Evolutionary conservation across 1,140 invertebrate species (phyloP), one percentile per base, ranked within the genome.

Genomic region (Aleiodes sp.): DNA sequence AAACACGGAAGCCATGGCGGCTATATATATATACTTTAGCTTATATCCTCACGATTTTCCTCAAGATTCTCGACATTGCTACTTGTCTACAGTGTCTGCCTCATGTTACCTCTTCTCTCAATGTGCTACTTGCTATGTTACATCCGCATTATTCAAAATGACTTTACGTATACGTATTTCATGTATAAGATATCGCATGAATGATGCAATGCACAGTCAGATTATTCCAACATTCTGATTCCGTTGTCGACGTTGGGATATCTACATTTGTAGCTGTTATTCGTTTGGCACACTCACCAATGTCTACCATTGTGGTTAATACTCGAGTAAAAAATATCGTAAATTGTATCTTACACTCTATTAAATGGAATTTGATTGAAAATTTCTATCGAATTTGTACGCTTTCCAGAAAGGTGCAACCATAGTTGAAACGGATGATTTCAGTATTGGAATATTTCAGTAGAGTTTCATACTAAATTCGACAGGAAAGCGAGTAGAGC

Each of bases 111-210:
- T 46, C 43, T n/a, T n/a, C n/a, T n/a, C n/a, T 29, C 6, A 28
- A 19, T 57, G 19, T 52, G n/a, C 21, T 29, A 57, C 26, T 57
- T 57, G 10, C 24, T 29, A 26, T 9, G 2, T 4, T 28, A n/a
- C 21, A 29, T 57, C 26, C 26, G 9, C 10, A 57, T 28, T 57
- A 57, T 57, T 57, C 26, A 29, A 57, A 57, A 57, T 57, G 52
- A 57, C 26, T 57, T 57, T 57, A 57, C 52, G 52, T 57, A 24
- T 57, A 57, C 52, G 52, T 29, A 57, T 57, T 57, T 57, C 52
- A 57, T 12, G 26, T 46, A 21, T 46, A 46, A 14, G 43, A 46
- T 46, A 46, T 29, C 26, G 2, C 52, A 57, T 57, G 52, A 57
- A 57, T 57, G 52, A 57, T 57, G 52, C 52, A 57, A 24, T 57